phyloP scores from a whole-genome alignment of 2,888 invertebrate species.

The Andrena camellia region DNA sequence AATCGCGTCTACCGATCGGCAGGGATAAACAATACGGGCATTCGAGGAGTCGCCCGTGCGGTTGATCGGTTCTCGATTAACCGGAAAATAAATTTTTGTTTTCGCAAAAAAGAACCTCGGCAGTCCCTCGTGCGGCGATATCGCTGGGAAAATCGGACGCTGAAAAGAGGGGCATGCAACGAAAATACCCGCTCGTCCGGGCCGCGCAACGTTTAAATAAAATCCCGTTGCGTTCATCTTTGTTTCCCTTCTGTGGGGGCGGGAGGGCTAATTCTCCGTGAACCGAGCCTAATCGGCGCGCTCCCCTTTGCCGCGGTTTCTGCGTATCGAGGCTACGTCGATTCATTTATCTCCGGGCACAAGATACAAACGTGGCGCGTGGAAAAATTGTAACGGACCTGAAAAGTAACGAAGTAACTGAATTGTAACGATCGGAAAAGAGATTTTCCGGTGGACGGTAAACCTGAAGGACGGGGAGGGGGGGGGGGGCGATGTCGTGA shows the following conservation, averaged over 20 bases:
- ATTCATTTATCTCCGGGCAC: no score
- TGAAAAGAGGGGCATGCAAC: conserved; percentile 29
- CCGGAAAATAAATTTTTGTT: conserved; percentile 74
- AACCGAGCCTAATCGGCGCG: background rate
- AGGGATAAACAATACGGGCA: conserved; percentile 75
- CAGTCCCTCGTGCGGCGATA: conserved; percentile 44
- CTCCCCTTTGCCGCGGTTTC: background rate
- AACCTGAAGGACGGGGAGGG: conserved; percentile 20
- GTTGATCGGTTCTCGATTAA: conserved; percentile 81
- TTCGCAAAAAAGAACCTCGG: conserved; percentile 38
- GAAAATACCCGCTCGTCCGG: conserved; percentile 13
- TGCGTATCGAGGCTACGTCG: no score
- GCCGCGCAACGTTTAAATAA: background rate
- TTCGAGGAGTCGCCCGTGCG: conserved; percentile 75
- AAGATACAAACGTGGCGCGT: no score
- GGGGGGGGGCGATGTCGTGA: conserved; percentile 18
- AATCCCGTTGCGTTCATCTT: background rate
- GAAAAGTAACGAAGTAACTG: background rate
- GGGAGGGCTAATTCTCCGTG: background rate
- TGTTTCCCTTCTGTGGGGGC: background rate
- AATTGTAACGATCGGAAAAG: background rate
- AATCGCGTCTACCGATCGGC: conserved; percentile 79
- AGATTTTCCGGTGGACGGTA: background rate
- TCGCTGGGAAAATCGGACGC: conserved; percentile 40
- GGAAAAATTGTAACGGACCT: background rate